Percentiles rank a stretch among this genome's conserved stretches.
These are phyloP conservation scores for Drosophila aldrichi DNA, from an alignment of 2,888 invertebrate species.

Conservation along the genomic window DNA sequence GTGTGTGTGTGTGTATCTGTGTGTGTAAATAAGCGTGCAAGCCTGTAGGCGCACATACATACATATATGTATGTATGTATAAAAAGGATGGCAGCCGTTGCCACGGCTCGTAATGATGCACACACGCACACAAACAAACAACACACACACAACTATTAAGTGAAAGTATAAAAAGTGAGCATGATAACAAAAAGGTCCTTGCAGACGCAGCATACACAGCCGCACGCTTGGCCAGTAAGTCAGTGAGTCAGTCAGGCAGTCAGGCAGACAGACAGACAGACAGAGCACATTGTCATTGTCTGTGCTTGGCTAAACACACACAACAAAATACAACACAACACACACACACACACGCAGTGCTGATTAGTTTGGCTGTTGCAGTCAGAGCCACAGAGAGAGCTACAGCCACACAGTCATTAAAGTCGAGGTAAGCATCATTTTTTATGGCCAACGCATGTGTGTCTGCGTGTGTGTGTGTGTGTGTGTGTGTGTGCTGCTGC, in stretches of 20 bases:
- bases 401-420: constrained; percentile 72
- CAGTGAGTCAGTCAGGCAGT: constrained; percentile 30
- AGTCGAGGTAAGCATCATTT: constrained; percentile 77
- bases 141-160: constrained; percentile 80
- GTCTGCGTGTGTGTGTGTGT: constrained; percentile 1
- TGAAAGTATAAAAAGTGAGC: constrained; percentile 80
- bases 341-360: constrained; percentile 41
- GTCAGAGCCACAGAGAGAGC: constrained; percentile 45
- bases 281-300: constrained; percentile 59
- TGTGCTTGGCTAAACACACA: constrained; percentile 53
- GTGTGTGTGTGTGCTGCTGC: not conserved
- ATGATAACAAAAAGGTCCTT: constrained; percentile 77
- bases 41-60: constrained; percentile 11
- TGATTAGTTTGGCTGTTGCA: constrained; percentile 66
- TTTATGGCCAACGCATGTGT: constrained; percentile 60
- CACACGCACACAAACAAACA: constrained; percentile 44
- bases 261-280: constrained; percentile 24
- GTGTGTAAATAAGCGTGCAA: constrained; percentile 22
- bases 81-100: constrained; percentile 63
- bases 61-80: constrained; percentile 46
- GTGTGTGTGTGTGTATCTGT: constrained; percentile 21
- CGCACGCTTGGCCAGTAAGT: constrained; percentile 41
- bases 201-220: constrained; percentile 63
- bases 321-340: not conserved
- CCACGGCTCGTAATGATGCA: constrained; percentile 67